These are phyloP conservation scores for Actenoides lindsayi DNA, from an alignment of 2,113 vertebrate genomes.

Conservation along the genomic window DNA sequence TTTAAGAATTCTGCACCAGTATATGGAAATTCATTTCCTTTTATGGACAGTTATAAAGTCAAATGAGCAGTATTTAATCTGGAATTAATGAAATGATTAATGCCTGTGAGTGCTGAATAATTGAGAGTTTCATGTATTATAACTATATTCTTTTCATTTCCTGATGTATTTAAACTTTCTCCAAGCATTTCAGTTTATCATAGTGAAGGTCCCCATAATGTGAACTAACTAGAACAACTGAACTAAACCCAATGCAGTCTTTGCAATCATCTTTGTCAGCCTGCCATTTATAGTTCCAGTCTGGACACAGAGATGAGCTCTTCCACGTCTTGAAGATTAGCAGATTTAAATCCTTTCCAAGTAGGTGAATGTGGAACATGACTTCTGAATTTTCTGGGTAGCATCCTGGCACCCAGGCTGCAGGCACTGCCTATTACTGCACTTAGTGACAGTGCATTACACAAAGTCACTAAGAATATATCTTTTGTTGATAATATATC, in stretches of 20 bases:
- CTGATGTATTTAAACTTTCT: not conserved
- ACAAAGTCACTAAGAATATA: not conserved
- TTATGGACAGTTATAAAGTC: not conserved
- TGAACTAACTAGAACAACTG: not conserved
- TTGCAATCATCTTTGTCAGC: not conserved
- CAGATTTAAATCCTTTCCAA: not conserved
- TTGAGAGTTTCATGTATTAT: not conserved
- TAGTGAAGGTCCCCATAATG: not conserved
- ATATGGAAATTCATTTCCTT: not conserved
- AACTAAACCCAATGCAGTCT: not conserved
- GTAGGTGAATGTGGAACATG: not conserved
- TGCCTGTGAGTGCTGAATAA: not conserved
- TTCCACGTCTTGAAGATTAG: not conserved
- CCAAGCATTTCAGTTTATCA: not conserved
- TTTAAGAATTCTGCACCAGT: not conserved
- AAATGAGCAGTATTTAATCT: not conserved
- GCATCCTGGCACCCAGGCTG: not conserved
- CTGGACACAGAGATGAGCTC: not conserved
- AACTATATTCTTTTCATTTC: not conserved
- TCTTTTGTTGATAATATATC: not conserved
- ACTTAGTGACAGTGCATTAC: not conserved
- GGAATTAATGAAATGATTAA: slow-evolving; percentile 10
- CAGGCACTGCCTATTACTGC: not conserved
- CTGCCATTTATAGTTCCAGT: not conserved
- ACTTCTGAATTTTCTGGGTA: not conserved